Evolutionary conservation across 2,888 invertebrate species (phyloP).

Genomic region (Drosophila macrothrix): DNA sequence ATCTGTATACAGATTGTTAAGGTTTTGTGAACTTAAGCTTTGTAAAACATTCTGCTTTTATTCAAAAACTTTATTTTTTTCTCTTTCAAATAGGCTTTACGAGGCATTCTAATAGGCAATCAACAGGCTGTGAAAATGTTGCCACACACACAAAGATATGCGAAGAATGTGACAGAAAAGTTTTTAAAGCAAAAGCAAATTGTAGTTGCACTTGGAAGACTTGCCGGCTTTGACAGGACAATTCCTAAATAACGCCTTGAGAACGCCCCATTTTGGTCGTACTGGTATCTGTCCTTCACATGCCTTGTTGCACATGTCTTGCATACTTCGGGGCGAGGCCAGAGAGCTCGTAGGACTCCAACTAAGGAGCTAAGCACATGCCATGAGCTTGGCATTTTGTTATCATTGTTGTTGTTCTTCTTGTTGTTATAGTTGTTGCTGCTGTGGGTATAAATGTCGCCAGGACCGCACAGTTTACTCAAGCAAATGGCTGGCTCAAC

Average conservation of each 20-base stretch:
- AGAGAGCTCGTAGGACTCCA: conserved; percentile 33
- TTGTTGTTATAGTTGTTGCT: conserved; percentile 29
- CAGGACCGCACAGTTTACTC: conserved; percentile 72
- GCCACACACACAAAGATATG: conserved; percentile 47
- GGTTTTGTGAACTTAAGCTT: background rate
- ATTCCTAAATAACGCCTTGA: conserved; percentile 31
- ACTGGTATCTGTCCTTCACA: conserved; percentile 52
- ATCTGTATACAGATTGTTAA: background rate
- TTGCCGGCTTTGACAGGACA: conserved; percentile 29
- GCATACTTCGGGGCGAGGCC: conserved; percentile 54
- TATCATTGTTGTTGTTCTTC: conserved; percentile 54
- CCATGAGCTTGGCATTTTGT: conserved; percentile 73
- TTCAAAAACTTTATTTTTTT: background rate
- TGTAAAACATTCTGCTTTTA: background rate
- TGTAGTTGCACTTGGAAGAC: conserved; percentile 35
- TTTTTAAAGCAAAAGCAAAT: conserved; percentile 51
- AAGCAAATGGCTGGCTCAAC: conserved; percentile 81
- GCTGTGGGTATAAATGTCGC: conserved; percentile 71
- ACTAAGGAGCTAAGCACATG: conserved; percentile 54
- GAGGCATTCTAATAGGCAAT: conserved; percentile 64
- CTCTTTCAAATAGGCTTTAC: conserved; percentile 12
- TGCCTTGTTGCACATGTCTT: conserved; percentile 72
- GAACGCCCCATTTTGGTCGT: conserved; percentile 29
- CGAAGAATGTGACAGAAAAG: conserved; percentile 68
- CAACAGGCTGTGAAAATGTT: conserved; percentile 67